phyloP scores from a whole-genome alignment of 2,888 invertebrate genomes.

The Epiblema foenella region DNA sequence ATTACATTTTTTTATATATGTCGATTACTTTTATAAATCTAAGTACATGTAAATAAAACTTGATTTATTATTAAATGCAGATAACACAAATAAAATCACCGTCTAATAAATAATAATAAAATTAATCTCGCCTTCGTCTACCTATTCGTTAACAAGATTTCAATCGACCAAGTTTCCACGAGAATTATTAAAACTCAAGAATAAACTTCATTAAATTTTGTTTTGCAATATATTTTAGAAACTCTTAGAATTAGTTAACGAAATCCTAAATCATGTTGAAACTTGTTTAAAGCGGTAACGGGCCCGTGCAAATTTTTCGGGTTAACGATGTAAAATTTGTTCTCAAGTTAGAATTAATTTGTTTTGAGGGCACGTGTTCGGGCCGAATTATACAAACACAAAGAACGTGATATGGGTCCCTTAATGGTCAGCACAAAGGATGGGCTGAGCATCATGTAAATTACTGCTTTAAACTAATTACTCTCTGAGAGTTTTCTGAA shows the following conservation, averaged over 20 bases:
- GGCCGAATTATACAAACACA: slow-evolving; percentile 60
- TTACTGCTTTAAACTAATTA: slow-evolving; percentile 67
- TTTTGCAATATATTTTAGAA: slow-evolving; percentile 41
- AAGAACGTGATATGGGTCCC: slow-evolving; percentile 78
- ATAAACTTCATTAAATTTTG: slow-evolving; percentile 41
- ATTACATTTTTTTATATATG: no score
- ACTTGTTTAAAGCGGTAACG: slow-evolving; percentile 52
- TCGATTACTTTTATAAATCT: no score
- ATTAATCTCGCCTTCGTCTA: not conserved
- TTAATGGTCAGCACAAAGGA: slow-evolving; percentile 71
- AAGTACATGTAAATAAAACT: no score
- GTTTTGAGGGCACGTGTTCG: slow-evolving; percentile 62
- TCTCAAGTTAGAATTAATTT: slow-evolving; percentile 73
- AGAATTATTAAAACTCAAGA: slow-evolving; percentile 34
- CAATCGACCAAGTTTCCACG: slow-evolving; percentile 29
- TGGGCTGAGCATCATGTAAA: slow-evolving; percentile 62
- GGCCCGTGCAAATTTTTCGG: slow-evolving; percentile 57
- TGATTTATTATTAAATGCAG: no score
- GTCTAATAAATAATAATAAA: slow-evolving; percentile 1
- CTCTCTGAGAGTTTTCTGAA: slow-evolving; percentile 49
- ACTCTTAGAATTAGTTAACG: slow-evolving; percentile 50
- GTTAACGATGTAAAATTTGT: slow-evolving; percentile 72
- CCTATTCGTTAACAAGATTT: not conserved
- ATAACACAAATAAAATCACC: not conserved
- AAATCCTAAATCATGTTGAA: slow-evolving; percentile 50